Evolutionary conservation across 2,888 invertebrate species (phyloP), one percentile per base, ranked within the genome.

Genomic region (Drosophila hamatofila): DNA sequence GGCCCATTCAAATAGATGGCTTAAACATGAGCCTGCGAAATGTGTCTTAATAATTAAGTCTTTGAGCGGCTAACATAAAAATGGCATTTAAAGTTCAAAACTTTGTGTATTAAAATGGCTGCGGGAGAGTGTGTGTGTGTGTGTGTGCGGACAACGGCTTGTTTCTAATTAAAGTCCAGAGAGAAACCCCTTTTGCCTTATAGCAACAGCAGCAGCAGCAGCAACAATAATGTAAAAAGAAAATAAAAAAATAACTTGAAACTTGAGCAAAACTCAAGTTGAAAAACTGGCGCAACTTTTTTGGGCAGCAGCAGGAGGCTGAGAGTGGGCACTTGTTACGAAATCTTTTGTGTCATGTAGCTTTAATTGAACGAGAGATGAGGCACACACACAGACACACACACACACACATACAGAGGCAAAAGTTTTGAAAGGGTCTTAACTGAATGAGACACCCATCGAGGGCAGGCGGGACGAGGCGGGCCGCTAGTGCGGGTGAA

Each of bases 341-440:
- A 78, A 78, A 69, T 78, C 78, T 79, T 79, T 79, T 81, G 79
- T 81, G 79, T 77, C 77, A 67, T 75, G 66, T 73, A 69, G 78
- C 80, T 82, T 83, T 83, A 84, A 84, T 84, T 84, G 83, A 84
- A 84, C 84, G 77, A 77, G 70, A 76, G 78, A 74, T 66, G 63
- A 66, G 78, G 60, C 46, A 25, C 37, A 39, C 37, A 35, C 62
- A 58, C 55, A 52, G 33, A 18, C 41, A 35, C 37, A 18, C 18
- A 37, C 37, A n/a, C 37, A 5, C 37, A 16, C 37, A 37, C 37
- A 8, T 7, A 37, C 37, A 27, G 25, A 60, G 63, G 57, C 44
- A 74, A 71, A 74, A 71, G 54, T 67, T 67, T 75, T 75, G 70
- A 61, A 76, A 65, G 70, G 58, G 65, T 66, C 65, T 66, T 71